These are phyloP conservation scores for Castor canadensis DNA, from an alignment of 2,113 vertebrate genomes.

Conservation along the genomic window DNA sequence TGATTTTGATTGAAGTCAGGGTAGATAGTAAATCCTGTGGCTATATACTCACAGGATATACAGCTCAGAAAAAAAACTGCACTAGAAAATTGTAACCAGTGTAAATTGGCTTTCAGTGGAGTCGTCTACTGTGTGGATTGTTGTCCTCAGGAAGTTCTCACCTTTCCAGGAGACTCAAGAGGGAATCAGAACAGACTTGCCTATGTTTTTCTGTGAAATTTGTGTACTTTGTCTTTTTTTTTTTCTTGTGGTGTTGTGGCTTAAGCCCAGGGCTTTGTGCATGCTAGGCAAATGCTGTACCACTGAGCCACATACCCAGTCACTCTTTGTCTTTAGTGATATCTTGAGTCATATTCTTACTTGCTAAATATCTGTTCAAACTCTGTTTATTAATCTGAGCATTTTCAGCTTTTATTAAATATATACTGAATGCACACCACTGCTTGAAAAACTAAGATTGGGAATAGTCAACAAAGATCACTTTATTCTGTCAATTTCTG, in stretches of 20 bases:
- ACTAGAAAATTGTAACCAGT: background rate
- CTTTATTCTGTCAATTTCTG: background rate
- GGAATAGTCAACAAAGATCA: background rate
- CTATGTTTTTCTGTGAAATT: background rate
- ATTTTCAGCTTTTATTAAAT: conserved; percentile 17
- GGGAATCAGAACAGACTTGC: background rate
- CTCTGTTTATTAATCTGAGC: background rate
- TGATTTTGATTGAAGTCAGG: background rate
- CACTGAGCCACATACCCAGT: too few relatives aligned
- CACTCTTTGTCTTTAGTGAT: background rate
- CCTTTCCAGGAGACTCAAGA: background rate
- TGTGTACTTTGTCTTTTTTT: background rate
- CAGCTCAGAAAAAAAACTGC: background rate
- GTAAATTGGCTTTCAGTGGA: background rate
- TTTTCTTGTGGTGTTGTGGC: too few relatives aligned
- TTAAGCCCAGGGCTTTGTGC: too few relatives aligned
- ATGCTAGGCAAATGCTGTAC: too few relatives aligned
- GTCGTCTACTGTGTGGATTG: background rate
- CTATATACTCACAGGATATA: background rate
- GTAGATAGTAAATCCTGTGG: background rate
- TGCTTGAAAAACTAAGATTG: background rate
- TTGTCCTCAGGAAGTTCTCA: background rate
- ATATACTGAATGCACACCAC: too few relatives aligned
- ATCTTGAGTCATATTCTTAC: background rate
- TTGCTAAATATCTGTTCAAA: background rate